Evolutionary conservation across 1,140 invertebrate species (phyloP), one percentile per base, ranked within the genome.

Genomic region (Heliconius melpomene): DNA sequence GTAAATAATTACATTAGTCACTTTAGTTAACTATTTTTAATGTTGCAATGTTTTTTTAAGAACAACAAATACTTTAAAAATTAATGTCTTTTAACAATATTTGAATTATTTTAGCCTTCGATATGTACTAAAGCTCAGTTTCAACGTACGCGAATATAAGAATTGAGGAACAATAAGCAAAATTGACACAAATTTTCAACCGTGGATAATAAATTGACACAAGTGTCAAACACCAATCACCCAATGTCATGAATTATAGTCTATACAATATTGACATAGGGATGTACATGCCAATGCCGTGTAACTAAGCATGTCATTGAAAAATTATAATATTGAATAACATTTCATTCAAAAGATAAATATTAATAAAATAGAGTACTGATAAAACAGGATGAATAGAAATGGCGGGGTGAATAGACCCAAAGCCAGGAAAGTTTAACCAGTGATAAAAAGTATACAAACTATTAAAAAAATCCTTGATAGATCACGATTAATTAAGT

Each of bases 1-100:
- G 81, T 85, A 79, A 82, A 75, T 52, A 52, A 52, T 74, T 77
- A 74, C 72, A 74, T 66, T 75, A 78, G 36, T 57, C 72, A 78
- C 77, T 26, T 50, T 36, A 72, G 16, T 18, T 20, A 52, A 52
- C 18, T 18, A 20, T 72, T 71, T 57, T 23, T 23, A 66, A 66
- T 66, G 11, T 23, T 29, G 13, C 26, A 66, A 66, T 26, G 9
- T 29, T 66, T 23, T 9, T 23, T 57, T 57, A 23, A 57, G 7
- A 23, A 57, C 54, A 57, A 18, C n/a, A 23, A 23, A 9, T n/a
- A 57, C 7, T 57, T 23, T 9, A 57, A 57, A 23, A 23, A 11
- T 23, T 23, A 29, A 60, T 11, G n/a, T 9, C 2, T 66, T 29
- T 66, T 29, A 66, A 66, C 23, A 66, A 23, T 57, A 8, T 9